Base-by-base conservation (phyloP, 2,888 invertebrate genomes). In the Agrotis clavis region DNA sequence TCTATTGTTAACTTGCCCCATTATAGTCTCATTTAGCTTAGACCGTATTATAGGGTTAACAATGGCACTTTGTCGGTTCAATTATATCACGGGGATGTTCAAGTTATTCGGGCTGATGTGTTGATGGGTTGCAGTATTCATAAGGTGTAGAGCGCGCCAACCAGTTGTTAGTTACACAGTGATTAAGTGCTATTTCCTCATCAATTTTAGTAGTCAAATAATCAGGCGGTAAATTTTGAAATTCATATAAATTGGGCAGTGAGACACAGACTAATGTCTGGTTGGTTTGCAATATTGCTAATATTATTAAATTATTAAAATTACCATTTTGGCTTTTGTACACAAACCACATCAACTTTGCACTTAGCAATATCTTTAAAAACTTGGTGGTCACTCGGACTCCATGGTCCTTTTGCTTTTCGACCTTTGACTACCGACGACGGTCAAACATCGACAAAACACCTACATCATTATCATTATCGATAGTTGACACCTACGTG, bases 21-120 rank as follows among this genome's bases (percentile, higher is more conserved):
- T 94, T 94, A 93, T 92, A 91, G 87, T 88, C 91, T 91, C 92
- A 93, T 94, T 94, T 93, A 91, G 90, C 90, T 91, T 86, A 88
- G 89, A 83, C 60, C 67, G 87, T 84, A 86, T 83, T 85, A 87
- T 87, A 81, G 86, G 86, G 88, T 88, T 87, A 87, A 88, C 86
- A 88, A 87, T 86, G 82, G 85, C 79, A 85, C 80, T 85, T 85
- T 85, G 81, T 84, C 79, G 80, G 85, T 88, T 88, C 88, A 90
- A 90, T 90, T 90, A 89, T 87, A 86, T 79, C 82, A 83, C 83
- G 84, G 87, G 85, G 86, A 84, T 80, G 81, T 71, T 83, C 61
- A 57, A 82, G 70, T 80, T 71, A 70, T 74, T 83, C 64, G 21
- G 56, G 54, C 59, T 69, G 74, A 80, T 79, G 69, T 74, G 68